A percentile compares a stretch with the other conserved stretches of the same genome.
Conservation (phyloP, 2,888 invertebrate species). For the Macaria notata region DNA sequence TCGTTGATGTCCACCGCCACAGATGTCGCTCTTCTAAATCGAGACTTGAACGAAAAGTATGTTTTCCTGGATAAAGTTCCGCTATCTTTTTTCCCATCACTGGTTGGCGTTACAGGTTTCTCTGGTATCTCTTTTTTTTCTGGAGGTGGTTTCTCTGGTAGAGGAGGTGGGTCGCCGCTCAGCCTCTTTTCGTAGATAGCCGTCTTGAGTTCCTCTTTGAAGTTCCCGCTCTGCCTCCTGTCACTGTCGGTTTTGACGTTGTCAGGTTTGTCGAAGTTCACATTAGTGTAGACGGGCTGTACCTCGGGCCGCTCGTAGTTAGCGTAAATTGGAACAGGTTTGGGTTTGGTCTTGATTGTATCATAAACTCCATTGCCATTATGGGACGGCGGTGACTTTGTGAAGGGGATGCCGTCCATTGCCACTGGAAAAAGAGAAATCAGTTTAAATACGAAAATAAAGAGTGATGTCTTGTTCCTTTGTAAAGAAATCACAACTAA, state of each 20-base stretch:
- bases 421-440: constrained; percentile 53
- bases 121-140: constrained; percentile 38
- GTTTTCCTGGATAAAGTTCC: constrained; percentile 71
- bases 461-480: too few relatives aligned
- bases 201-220: constrained; percentile 71
- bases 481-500: too few relatives aligned
- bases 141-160: constrained; percentile 58
- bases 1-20: constrained; percentile 80
- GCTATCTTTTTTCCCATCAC: constrained; percentile 66
- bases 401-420: constrained; percentile 70
- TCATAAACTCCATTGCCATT: constrained; percentile 64
- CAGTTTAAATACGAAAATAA: too few relatives aligned
- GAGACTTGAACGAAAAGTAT: constrained; percentile 83
- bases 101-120: constrained; percentile 64
- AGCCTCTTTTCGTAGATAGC: constrained; percentile 61
- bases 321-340: constrained; percentile 61
- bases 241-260: constrained; percentile 61
- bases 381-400: constrained; percentile 49
- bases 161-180: constrained; percentile 65
- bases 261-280: constrained; percentile 58
- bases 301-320: constrained; percentile 60
- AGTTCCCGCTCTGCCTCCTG: constrained; percentile 48
- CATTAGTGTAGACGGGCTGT: constrained; percentile 60
- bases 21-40: constrained; percentile 83
- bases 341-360: constrained; percentile 35